phyloP scores from a whole-genome alignment of 2,113 vertebrate species.

The Ptilonorhynchus violaceus region DNA sequence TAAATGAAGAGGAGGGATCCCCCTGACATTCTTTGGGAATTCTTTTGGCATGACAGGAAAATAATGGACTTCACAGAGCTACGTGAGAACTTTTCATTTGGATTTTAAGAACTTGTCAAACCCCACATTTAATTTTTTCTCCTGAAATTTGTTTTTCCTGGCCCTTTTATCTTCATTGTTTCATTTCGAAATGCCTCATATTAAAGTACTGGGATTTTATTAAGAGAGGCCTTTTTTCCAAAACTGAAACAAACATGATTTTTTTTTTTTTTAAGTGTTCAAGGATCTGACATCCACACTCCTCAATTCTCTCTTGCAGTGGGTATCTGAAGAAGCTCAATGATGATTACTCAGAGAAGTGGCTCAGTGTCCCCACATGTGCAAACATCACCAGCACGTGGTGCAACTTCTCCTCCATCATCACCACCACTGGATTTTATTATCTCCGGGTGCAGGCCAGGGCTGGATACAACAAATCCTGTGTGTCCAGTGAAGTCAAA shows the following conservation, averaged over 20 bases:
- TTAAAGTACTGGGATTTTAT: not conserved
- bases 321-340: not conserved
- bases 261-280: not conserved
- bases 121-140: accelerated
- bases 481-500: constrained; percentile 49
- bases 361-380: constrained; percentile 46
- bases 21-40: not conserved
- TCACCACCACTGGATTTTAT: not conserved
- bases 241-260: accelerated
- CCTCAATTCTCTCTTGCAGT: constrained; percentile 30
- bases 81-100: not conserved
- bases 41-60: not conserved
- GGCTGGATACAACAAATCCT: constrained; percentile 7
- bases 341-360: not conserved
- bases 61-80: not conserved
- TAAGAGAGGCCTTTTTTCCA: too few relatives aligned
- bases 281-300: not conserved
- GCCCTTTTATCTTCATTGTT: not conserved
- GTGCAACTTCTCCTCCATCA: constrained; percentile 37
- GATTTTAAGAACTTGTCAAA: not conserved
- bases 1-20: not conserved
- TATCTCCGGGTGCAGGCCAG: constrained; percentile 53
- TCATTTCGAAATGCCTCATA: not conserved
- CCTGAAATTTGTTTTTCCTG: not conserved
- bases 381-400: not conserved